Percentiles rank a stretch among this genome's conserved stretches.
These are phyloP conservation scores for Polia nebulosa DNA, from an alignment of 2,888 invertebrate species.

Conservation along the genomic window DNA sequence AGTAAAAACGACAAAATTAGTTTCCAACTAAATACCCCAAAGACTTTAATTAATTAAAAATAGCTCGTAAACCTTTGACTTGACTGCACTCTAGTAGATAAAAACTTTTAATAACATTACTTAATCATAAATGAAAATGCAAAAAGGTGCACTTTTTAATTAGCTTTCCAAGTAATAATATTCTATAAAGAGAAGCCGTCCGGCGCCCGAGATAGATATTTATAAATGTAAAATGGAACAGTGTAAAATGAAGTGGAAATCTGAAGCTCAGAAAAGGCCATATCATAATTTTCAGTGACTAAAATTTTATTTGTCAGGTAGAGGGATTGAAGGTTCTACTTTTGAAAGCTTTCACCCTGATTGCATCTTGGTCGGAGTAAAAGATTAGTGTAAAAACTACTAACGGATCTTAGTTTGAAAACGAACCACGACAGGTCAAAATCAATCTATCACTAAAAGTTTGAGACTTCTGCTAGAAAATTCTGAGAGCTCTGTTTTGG, in stretches of 20 bases:
- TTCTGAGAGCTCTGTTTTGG: no score
- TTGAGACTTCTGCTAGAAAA: no score
- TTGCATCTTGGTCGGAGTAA: neutral
- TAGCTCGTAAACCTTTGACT: neutral
- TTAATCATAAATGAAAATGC: constrained; percentile 33
- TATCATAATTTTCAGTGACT: constrained; percentile 3
- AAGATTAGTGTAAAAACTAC: neutral
- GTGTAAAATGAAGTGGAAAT: neutral
- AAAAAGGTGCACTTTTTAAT: constrained; percentile 36
- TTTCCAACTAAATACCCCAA: neutral
- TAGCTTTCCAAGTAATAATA: constrained; percentile 22
- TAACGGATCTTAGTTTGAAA: no score
- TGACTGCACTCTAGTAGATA: neutral
- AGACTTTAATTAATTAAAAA: constrained; percentile 12
- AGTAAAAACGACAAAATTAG: neutral
- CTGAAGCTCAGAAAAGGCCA: neutral
- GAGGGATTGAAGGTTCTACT: neutral
- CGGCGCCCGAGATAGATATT: neutral
- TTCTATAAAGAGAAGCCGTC: constrained; percentile 19
- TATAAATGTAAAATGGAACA: constrained; percentile 14
- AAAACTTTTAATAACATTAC: constrained; percentile 29
- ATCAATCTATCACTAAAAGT: constrained; percentile 7
- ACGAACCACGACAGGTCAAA: neutral
- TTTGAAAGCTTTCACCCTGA: neutral
- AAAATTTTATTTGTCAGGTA: neutral